These are phyloP conservation scores for Antheraea mylitta DNA, from an alignment of 1,140 invertebrate species.

Conservation along the genomic window DNA sequence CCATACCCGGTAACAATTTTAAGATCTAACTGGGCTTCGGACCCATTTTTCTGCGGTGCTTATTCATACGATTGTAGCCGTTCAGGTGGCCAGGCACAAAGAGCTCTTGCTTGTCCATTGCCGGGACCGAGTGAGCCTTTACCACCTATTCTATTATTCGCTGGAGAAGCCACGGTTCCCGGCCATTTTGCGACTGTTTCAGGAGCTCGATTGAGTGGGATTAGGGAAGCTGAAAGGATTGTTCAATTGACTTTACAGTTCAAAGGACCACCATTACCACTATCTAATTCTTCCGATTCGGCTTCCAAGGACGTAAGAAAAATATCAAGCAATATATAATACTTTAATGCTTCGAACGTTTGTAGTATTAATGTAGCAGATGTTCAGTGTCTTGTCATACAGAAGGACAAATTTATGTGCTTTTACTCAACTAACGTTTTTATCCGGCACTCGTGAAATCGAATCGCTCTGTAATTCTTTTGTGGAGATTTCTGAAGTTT, in stretches of 20 bases:
- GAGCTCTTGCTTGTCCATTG: slow-evolving; percentile 80
- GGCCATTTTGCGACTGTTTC: slow-evolving; percentile 83
- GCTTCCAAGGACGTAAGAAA: neutral
- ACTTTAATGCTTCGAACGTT: too few relatives aligned
- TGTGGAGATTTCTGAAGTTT: slow-evolving; percentile 28
- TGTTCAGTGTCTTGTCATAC: too few relatives aligned
- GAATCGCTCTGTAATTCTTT: slow-evolving; percentile 25
- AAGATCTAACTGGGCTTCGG: slow-evolving; percentile 82
- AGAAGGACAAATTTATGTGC: too few relatives aligned
- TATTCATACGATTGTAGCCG: slow-evolving; percentile 81
- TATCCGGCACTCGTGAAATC: slow-evolving; percentile 26
- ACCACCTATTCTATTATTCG: slow-evolving; percentile 83
- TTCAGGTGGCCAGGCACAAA: slow-evolving; percentile 79
- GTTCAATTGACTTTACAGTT: slow-evolving; percentile 80
- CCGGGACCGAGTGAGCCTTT: slow-evolving; percentile 78
- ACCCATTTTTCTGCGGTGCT: slow-evolving; percentile 83
- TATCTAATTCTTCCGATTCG: neutral
- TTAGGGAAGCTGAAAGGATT: slow-evolving; percentile 86
- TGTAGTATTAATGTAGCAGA: too few relatives aligned
- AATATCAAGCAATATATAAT: neutral
- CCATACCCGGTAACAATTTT: slow-evolving; percentile 82
- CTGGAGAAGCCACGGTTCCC: slow-evolving; percentile 89
- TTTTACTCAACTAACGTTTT: slow-evolving; percentile 27
- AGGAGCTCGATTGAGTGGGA: slow-evolving; percentile 81
- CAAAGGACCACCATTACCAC: slow-evolving; percentile 78